These are phyloP conservation scores for Drosophila watanabei DNA, from an alignment of 1,140 invertebrate species.

Conservation along the genomic window DNA sequence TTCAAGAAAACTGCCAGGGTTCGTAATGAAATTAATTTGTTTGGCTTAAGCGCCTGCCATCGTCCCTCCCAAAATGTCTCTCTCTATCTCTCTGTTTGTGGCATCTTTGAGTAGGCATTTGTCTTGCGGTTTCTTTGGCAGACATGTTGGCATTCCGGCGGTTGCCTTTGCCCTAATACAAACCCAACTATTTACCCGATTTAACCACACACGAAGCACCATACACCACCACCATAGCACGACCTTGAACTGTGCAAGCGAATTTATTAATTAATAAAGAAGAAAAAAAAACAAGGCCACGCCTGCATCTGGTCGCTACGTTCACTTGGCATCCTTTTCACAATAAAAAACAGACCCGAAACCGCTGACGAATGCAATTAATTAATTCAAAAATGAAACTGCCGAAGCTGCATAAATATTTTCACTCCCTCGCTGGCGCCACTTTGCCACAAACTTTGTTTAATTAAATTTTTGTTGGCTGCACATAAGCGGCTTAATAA, in stretches of 20 bases:
- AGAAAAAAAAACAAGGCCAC: neutral
- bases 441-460: conserved; percentile 31
- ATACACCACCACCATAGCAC: conserved; percentile 8
- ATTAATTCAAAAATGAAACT: conserved; percentile 74
- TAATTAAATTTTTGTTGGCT: conserved; percentile 54
- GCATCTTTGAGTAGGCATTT: conserved; percentile 52
- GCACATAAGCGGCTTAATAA: conserved; percentile 56
- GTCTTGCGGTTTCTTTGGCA: conserved; percentile 56
- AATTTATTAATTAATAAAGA: conserved; percentile 62
- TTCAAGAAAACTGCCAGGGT: conserved; percentile 26
- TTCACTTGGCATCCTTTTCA: neutral
- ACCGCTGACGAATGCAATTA: conserved; percentile 79
- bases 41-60: conserved; percentile 32
- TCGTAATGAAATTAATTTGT: conserved; percentile 75
- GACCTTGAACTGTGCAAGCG: conserved; percentile 8
- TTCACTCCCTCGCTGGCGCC: neutral
- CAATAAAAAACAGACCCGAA: conserved; percentile 42
- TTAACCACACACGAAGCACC: conserved; percentile 20
- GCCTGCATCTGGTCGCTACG: neutral
- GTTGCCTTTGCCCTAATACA: conserved; percentile 39
- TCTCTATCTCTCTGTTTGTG: conserved; percentile 38
- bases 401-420: conserved; percentile 51
- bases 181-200: conserved; percentile 41
- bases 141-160: conserved; percentile 66
- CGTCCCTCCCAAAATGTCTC: neutral